Evolutionary conservation across 2,888 invertebrate species (phyloP), one percentile per base, ranked within the genome.

Genomic region (Heliconius hortense): DNA sequence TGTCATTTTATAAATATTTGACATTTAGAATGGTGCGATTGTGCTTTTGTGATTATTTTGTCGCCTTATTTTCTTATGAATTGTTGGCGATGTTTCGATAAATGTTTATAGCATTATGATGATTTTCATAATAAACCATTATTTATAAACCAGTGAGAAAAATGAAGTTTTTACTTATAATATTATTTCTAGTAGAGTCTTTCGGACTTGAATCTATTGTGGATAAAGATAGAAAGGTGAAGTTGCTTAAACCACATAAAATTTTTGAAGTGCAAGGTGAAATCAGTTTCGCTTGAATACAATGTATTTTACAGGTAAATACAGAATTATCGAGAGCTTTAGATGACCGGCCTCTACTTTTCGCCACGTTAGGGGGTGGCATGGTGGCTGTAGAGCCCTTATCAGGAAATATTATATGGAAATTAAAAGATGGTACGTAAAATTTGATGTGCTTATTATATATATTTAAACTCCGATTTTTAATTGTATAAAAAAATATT

Each of bases 301-400:
- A 79, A 78, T 81, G 77, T 79, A 82, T 86, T 84, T 89, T 91
- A 69, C 87, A 94, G 94, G 94, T 93, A 81, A 95, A 90, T 83
- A 96, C 96, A 8, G 96, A 96, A 84, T 86, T 96, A 82, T 96
- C 96, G 66, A 94, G 96, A 78, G 96, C 96, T 82, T 85, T 91
- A 67, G 96, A 96, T 86, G 96, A 96, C 85, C 95, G 97, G 80
- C 94, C 97, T 64, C 91, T 99, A 82, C 95, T 99, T 79, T 97
- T 99, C 86, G 98, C 98, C 66, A 99, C 99, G 68, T 95, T 99
- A 82, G 98, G 98, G 87, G 99, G 99, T 81, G 96, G 97, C 79
- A 96, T 99, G 86, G 96, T 97, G 81, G 99, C 98, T n/a, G 95
- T 99, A 69, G 97, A 98, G 85, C 97, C 97, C 81, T 93, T 95